Evolutionary conservation across 2,888 invertebrate species (phyloP).

Genomic region (Drosophila prolongata): DNA sequence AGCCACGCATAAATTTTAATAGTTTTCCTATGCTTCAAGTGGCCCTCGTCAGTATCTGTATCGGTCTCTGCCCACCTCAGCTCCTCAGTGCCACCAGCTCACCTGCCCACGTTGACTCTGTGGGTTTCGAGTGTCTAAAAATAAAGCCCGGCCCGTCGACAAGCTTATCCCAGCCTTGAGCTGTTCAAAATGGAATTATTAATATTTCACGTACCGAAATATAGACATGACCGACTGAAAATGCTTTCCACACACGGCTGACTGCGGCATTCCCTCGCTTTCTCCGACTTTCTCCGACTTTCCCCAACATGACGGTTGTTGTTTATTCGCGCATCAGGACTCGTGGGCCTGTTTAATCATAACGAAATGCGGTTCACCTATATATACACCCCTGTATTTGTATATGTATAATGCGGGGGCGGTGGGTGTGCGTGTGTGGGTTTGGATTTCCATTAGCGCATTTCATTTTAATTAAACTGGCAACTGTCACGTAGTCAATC

Average conservation of each 20-base stretch:
- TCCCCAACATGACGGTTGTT: conserved; percentile 14
- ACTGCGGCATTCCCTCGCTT: conserved; percentile 8
- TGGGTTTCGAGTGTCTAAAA: conserved; percentile 48
- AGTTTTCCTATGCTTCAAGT: conserved; percentile 63
- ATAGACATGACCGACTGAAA: conserved; percentile 47
- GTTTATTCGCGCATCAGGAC: conserved; percentile 48
- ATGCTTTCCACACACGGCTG: conserved; percentile 20
- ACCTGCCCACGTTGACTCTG: conserved; percentile 31
- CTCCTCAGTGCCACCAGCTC: neutral
- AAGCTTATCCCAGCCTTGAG: conserved; percentile 64
- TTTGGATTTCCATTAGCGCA: conserved; percentile 54
- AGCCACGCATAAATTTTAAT: conserved; percentile 72
- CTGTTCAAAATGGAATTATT: conserved; percentile 64
- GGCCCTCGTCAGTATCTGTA: conserved; percentile 24
- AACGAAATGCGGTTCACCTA: conserved; percentile 41
- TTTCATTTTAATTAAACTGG: conserved; percentile 70
- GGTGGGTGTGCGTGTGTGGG: conserved; percentile 21
- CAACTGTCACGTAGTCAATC: conserved; percentile 67
- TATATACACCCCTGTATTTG: neutral
- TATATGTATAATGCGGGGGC: neutral
- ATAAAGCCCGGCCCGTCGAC: conserved; percentile 43
- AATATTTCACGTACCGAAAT: conserved; percentile 59
- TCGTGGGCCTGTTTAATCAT: conserved; percentile 43
- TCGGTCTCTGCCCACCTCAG: conserved; percentile 6
- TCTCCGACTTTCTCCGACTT: neutral